phyloP scores from a whole-genome alignment of 1,140 invertebrate genomes.

The Zaprionus tsacasi region DNA sequence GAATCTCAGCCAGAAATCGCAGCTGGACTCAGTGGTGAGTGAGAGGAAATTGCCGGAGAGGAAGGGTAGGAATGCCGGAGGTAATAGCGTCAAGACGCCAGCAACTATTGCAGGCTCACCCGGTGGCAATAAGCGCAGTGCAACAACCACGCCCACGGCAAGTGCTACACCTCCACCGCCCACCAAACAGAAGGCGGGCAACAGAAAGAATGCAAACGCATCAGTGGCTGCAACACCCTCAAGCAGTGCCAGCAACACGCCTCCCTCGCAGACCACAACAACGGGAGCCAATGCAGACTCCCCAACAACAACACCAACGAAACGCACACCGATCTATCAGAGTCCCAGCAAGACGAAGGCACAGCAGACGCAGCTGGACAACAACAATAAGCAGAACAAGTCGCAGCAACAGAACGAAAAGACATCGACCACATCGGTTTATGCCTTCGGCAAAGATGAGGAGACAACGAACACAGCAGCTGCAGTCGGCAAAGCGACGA shows the following conservation, averaged over 20 bases:
- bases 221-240: conserved; percentile 3
- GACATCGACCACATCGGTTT: conserved; percentile 43
- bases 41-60: conserved; percentile 59
- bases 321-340: conserved; percentile 70
- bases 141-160: conserved; percentile 44
- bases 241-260: conserved; percentile 25
- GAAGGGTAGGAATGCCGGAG: conserved; percentile 50
- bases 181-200: conserved; percentile 45
- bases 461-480: conserved; percentile 37
- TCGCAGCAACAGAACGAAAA: conserved; percentile 20
- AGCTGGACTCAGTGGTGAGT: conserved; percentile 14
- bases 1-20: conserved; percentile 69
- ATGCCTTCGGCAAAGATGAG: conserved; percentile 72
- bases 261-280: conserved; percentile 9
- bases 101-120: conserved; percentile 15
- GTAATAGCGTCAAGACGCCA: conserved; percentile 19
- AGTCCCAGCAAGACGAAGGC: conserved; percentile 61
- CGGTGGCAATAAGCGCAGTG: conserved; percentile 32
- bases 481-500: conserved; percentile 32
- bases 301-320: conserved; percentile 33
- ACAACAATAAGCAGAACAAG: conserved; percentile 45
- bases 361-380: conserved; percentile 44
- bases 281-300: conserved; percentile 30
- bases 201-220: conserved; percentile 44
- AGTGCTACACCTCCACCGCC: conserved; percentile 50